Evolutionary conservation across 2,888 invertebrate species (phyloP), one percentile per base, ranked within the genome.

Genomic region (Habroteleia sp.): DNA sequence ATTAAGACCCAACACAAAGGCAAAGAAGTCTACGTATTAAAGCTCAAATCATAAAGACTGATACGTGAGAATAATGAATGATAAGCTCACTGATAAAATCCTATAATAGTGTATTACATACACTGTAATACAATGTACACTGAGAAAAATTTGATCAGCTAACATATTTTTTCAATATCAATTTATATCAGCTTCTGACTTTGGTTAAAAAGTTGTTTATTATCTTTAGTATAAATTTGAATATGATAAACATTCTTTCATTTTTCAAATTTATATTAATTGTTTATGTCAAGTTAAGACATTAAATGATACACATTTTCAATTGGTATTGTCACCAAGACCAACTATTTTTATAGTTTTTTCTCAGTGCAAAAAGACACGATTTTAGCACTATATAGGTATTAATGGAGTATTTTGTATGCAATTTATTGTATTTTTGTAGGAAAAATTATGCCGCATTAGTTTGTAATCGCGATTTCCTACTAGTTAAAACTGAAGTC

Each of bases 1-100:
- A 79, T 85, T 25, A 80, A 81, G 33, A 81, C 78, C 35, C 82
- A 82, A 23, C 85, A 85, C 65, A 75, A 77, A 20, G 77, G 79
- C 3, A 65, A 69, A 37, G 73, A 71, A 1, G 78, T 81, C 16
- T 80, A 71, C 73, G 77, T 82, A 10, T 65, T 79, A 10, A 79
- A 79, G 41, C 69, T 78, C 4, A 75, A 69, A 66, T 25, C 66
- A 68, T 11, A 75, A 74, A 63, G 44, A 58, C 42, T 73, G 65
- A 48, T 14, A 29, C 33, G 3, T 8, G 11, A 54, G 8, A 6
- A 4, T 33, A 1, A 4, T 6, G 14, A n/a, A 31, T 10, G 14
- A 39, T 17, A 17, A 8, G 1, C 17, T 23, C 41, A 11, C 11
- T 17, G 20, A 39, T 10, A 5, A 11, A 3, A 4, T 4, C 39